Percentiles rank a stretch among this genome's conserved stretches.
Conservation (phyloP, 2,888 invertebrate genomes). For the Isoperla grammatica region DNA sequence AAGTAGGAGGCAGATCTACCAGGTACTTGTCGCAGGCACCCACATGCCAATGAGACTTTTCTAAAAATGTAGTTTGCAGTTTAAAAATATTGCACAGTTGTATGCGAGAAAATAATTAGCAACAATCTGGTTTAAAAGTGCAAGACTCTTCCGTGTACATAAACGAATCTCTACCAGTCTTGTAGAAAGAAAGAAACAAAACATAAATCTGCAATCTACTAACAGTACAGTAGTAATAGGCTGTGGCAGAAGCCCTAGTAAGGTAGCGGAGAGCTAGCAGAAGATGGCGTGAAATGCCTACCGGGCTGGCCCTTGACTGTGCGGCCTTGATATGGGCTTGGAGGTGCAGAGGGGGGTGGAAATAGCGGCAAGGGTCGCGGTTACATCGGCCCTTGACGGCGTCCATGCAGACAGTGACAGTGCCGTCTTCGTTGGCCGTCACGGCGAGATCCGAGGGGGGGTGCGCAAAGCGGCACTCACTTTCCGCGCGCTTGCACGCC, state of each 20-base stretch:
- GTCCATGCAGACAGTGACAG: conserved; percentile 99
- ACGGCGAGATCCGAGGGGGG: conserved; percentile 83
- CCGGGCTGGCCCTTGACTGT: conserved; percentile 89
- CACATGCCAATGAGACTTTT: too few relatives aligned
- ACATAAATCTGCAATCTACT: conserved; percentile 31
- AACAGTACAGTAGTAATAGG: background rate
- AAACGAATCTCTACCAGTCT: too few relatives aligned
- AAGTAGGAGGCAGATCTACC: too few relatives aligned
- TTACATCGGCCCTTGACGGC: conserved; percentile 98
- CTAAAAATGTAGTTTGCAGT: too few relatives aligned
- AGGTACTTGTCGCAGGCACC: too few relatives aligned
- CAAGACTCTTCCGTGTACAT: too few relatives aligned
- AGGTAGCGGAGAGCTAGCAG: conserved; percentile 30
- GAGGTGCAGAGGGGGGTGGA: conserved; percentile 99
- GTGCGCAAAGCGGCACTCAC: conserved; percentile 98
- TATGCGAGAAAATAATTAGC: too few relatives aligned
- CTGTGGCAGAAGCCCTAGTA: conserved; percentile 9
- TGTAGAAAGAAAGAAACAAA: conserved; percentile 26
- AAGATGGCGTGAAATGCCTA: conserved; percentile 51
- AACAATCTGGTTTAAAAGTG: too few relatives aligned
- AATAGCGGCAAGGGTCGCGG: conserved; percentile 99
- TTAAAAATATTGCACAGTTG: too few relatives aligned
- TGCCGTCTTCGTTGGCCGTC: conserved; percentile 95
- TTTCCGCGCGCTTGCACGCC: conserved; percentile 95
- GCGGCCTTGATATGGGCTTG: conserved; percentile 98